Evolutionary conservation across 2,113 vertebrate genomes (phyloP).

Genomic region (Clupea harengus): DNA sequence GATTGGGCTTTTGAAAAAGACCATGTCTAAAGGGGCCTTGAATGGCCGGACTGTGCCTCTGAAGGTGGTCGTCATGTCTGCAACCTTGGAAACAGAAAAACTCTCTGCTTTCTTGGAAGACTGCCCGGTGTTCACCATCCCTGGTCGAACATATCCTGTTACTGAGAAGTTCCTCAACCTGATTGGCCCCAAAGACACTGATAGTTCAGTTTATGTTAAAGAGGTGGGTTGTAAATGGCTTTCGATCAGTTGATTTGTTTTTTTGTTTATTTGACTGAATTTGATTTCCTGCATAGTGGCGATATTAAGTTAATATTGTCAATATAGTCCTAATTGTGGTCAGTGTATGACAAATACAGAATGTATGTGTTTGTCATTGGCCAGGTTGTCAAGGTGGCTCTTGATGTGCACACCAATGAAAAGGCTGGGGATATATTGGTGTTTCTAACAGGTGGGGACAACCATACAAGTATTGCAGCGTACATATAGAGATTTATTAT

Average conservation of each 20-base stretch:
- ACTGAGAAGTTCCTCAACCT: slow-evolving; percentile 84
- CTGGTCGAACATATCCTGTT: slow-evolving; percentile 89
- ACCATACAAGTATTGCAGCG: background rate
- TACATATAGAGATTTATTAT: background rate
- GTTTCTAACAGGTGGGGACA: slow-evolving; percentile 86
- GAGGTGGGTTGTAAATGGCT: slow-evolving; percentile 74
- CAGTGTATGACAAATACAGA: background rate
- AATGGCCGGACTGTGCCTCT: slow-evolving; percentile 69
- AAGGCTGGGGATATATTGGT: slow-evolving; percentile 90
- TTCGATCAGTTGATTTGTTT: background rate
- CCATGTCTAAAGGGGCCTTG: slow-evolving; percentile 69
- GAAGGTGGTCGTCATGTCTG: slow-evolving; percentile 96
- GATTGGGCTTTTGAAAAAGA: slow-evolving; percentile 92
- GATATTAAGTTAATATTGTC: background rate
- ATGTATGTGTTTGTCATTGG: slow-evolving; percentile 5
- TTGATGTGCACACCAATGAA: slow-evolving; percentile 89
- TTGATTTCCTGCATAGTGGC: background rate
- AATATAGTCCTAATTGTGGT: background rate
- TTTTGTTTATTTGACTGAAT: background rate
- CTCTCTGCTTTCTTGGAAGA: slow-evolving; percentile 84
- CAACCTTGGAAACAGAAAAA: slow-evolving; percentile 90
- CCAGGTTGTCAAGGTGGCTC: slow-evolving; percentile 85
- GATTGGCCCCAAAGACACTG: slow-evolving; percentile 84
- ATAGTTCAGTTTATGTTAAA: slow-evolving; percentile 84
- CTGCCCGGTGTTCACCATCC: slow-evolving; percentile 85